Base-by-base conservation (phyloP, 1,140 invertebrate genomes). In the Penaeus indicus region DNA sequence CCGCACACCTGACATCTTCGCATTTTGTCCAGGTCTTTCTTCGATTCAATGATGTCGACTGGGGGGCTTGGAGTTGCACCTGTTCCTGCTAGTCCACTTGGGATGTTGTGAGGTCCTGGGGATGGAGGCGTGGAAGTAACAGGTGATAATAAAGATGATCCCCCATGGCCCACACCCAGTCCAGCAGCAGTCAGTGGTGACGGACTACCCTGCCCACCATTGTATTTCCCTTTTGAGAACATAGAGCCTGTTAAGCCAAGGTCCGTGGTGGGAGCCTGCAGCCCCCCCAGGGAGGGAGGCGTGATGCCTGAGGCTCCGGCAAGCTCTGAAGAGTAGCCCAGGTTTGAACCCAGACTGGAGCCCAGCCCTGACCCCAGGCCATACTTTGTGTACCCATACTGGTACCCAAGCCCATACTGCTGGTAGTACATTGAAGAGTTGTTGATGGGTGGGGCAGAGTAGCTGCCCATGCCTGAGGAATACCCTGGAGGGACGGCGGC, bases 361-460 rank as follows among this genome's bases (percentile, higher is more conserved):
- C 85, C 86, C 72, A 90, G 63, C 13, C 88, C 79, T 27, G 90
- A 89, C 25, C 90, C 90, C 64, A 91, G 42, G 64, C 88, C 88
- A 90, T 91, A 91, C 69, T 91, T 91, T 64, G 88, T 82, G 86
- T 91, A 91, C 63, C 88, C 90, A 77, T 91, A 91, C 83, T 91
- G 90, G 85, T 91, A 91, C 47, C 90, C 90, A 79, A 91, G 64
- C 27, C 90, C 90, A 85, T 91, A 91, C 86, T 91, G 90, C 82
- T 91, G 90, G 61, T 91, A 91, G 89, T 91, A 91, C 90, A 91
- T 91, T 61, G 90, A 91, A 32, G 86, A 88, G 82, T 91, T 91
- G 27, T 89, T 88, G 85, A 89, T 90, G 60, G 82, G 85, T 79
- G 90, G 84, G 54, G 90, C 84, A 84, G 90, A 85, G 79, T 91